phyloP scores from a whole-genome alignment of 1,140 invertebrate species.

The Bemisia tabaci region DNA sequence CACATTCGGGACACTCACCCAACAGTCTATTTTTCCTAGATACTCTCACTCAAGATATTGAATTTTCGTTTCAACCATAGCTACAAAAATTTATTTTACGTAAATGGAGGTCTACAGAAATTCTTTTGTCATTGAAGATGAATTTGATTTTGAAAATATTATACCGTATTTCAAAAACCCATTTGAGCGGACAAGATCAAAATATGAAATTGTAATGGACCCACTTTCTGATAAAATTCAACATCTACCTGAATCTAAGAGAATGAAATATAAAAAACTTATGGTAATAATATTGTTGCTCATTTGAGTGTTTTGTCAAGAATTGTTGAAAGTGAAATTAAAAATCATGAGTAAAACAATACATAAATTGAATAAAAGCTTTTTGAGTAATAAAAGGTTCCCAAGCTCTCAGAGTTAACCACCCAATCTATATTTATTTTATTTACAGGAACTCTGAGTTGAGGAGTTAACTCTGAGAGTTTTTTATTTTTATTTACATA shows the following conservation, averaged over 20 bases:
- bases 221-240: slow-evolving; percentile 13
- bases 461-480: too few relatives aligned
- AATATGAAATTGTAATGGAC: slow-evolving; percentile 13
- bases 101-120: slow-evolving; percentile 12
- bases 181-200: slow-evolving; percentile 10
- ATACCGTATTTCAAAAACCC: slow-evolving; percentile 13
- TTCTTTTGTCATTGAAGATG: slow-evolving; percentile 6
- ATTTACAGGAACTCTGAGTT: neutral
- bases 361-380: too few relatives aligned
- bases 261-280: slow-evolving; percentile 10
- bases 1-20: too few relatives aligned
- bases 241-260: slow-evolving; percentile 7
- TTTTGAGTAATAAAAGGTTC: too few relatives aligned
- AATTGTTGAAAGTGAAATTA: slow-evolving; percentile 7
- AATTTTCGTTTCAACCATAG: too few relatives aligned
- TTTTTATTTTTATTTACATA: too few relatives aligned
- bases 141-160: slow-evolving; percentile 13
- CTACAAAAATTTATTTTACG: slow-evolving; percentile 5
- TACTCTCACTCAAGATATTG: too few relatives aligned
- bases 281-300: slow-evolving; percentile 13
- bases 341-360: slow-evolving; percentile 1
- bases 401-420: too few relatives aligned
- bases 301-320: slow-evolving; percentile 8
- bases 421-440: neutral
- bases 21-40: too few relatives aligned